phyloP scores from a whole-genome alignment of 2,888 invertebrate genomes.

The Chymomyza amoena region DNA sequence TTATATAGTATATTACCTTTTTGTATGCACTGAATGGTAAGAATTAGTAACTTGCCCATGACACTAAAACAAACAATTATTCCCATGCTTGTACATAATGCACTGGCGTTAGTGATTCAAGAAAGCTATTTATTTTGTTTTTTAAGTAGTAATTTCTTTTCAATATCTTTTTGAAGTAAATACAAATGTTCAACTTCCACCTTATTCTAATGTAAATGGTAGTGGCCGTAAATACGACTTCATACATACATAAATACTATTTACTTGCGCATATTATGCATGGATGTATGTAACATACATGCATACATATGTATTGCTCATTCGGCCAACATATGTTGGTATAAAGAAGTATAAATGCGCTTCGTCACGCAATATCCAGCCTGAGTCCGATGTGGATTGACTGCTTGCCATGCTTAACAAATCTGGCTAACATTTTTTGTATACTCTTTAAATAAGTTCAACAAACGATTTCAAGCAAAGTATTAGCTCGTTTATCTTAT shows the following conservation, averaged over 20 bases:
- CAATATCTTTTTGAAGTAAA: background rate
- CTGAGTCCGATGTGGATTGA: background rate
- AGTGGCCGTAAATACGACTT: background rate
- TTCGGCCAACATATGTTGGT: background rate
- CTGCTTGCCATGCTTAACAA: background rate
- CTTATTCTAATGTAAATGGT: background rate
- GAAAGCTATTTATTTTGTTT: background rate
- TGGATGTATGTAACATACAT: too few species aligned
- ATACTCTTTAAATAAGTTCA: background rate
- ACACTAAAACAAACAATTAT: background rate
- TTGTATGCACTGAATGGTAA: background rate
- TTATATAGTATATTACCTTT: background rate
- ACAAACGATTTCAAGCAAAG: background rate
- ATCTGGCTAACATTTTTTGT: background rate
- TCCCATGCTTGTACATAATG: background rate
- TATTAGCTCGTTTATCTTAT: too few species aligned
- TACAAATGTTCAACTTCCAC: background rate
- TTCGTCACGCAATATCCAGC: background rate
- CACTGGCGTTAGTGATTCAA: background rate
- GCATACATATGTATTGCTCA: background rate
- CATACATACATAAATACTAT: background rate
- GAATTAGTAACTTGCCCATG: background rate
- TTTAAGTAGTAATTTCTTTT: background rate
- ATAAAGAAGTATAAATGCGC: background rate
- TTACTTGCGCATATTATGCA: too few species aligned